Conservation (phyloP, 2,888 invertebrate species). For the Azorinus chamasolen region DNA sequence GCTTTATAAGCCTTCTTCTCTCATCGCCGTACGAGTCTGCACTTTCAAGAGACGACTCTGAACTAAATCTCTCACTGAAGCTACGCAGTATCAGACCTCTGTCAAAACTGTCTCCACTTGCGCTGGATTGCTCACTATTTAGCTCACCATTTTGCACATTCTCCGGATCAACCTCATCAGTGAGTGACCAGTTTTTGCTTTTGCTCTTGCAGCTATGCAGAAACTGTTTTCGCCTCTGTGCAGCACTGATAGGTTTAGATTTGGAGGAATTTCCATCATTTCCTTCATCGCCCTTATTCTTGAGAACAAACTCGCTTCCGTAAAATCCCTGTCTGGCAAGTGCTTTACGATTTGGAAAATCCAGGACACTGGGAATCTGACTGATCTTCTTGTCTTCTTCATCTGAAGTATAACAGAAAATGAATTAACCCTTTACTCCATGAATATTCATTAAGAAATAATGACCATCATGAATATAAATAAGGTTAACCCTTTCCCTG, state of each 20-base stretch:
- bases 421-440: no score
- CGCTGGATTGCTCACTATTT: constrained; percentile 2
- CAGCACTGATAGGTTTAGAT: constrained; percentile 27
- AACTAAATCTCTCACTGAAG: constrained; percentile 59
- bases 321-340: constrained; percentile 69
- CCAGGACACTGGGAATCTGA: constrained; percentile 52
- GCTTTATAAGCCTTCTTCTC: constrained; percentile 16
- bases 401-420: constrained; percentile 22
- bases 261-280: not conserved
- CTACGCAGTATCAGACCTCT: constrained; percentile 48
- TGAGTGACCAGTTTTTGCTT: constrained; percentile 59
- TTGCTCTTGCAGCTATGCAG: constrained; percentile 38
- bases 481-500: no score
- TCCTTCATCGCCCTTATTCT: not conserved
- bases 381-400: constrained; percentile 47
- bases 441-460: not conserved
- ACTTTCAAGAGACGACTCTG: constrained; percentile 57
- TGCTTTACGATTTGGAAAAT: constrained; percentile 60
- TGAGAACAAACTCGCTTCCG: constrained; percentile 31
- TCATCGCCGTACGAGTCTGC: constrained; percentile 43
- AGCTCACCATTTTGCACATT: not conserved
- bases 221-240: constrained; percentile 49
- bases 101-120: constrained; percentile 35
- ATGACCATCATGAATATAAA: no score
- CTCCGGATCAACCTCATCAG: constrained; percentile 41